Base-by-base conservation (phyloP, 2,113 vertebrate species). In the Clarias magur region DNA sequence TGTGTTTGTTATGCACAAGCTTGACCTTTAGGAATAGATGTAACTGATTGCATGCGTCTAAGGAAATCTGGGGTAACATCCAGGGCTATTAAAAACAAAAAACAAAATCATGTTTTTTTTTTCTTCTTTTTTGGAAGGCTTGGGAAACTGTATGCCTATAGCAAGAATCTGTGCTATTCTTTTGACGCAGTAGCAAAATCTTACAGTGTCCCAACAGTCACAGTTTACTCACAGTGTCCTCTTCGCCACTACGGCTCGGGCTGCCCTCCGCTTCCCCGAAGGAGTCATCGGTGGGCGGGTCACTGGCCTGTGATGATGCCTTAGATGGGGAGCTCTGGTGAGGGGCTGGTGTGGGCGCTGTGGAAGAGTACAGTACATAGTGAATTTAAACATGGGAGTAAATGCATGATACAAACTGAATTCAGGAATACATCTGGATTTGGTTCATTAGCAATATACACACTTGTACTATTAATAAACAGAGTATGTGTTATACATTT, bases 201-300 rank as follows among this genome's bases (percentile, higher is more conserved):
- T 34, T 34, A 34, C 30, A 34, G 1, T 34, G 30, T 34, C 30
- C 30, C 2, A 1, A 34, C 30, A 34, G 30, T 34, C 30, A 57
- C 0, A 30, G 30, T 62, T 62, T 92, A 97, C 98, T 99, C 95
- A 99, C 98, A 94, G 96, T 94, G 86, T 98, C 98, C 90, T 97
- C 97, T 92, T 97, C 98, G 94, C 97, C 97, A 30, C 96, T 99
- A 94, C 97, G 98, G 94, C 96, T 98, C 48, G 97, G 98, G 91
- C 97, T 99, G 94, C 97, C 97, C 93, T 98, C 97, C 0, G 96
- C 97, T 91, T 99, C 98, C 89, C 98, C 97, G 1, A 98, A 99
- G 68, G 98, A 97, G 93, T 99, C 98, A 0, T 99, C 97, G 16
- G 97, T 95, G 30, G 94, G 94, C 56, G 95, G 96, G 92, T 99